Evolutionary conservation across 1,140 invertebrate species (phyloP).

Genomic region (Melipona quadrifasciata): DNA sequence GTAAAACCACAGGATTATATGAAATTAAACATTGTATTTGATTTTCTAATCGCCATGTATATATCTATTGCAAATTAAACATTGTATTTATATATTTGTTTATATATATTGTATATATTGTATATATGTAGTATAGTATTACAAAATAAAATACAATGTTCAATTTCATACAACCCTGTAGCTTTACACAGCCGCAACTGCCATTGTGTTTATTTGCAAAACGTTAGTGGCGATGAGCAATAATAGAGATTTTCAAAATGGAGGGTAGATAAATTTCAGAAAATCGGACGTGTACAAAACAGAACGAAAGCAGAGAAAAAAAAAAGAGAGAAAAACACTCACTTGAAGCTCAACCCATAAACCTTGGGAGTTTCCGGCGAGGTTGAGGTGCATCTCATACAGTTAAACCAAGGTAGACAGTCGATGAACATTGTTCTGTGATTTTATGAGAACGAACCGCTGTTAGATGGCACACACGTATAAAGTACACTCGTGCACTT

Average conservation of each 20-base stretch:
- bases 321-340: not conserved
- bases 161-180: fast-evolving
- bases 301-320: no score
- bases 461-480: not conserved
- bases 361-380: constrained; percentile 2
- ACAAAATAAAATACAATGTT: not conserved
- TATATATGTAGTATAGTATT: no score
- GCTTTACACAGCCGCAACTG: not conserved
- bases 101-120: no score
- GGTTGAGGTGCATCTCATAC: not conserved
- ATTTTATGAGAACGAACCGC: not conserved
- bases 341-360: constrained; percentile 36
- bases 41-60: no score
- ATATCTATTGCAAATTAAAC: no score
- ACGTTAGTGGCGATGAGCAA: not conserved
- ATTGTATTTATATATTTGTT: no score
- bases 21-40: no score
- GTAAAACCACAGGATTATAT: no score
- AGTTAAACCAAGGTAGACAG: constrained; percentile 16
- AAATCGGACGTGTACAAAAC: not conserved
- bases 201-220: not conserved
- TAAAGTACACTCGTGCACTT: constrained; percentile 16
- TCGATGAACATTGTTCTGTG: constrained; percentile 32
- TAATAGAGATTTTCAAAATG: no score
- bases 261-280: not conserved